Evolutionary conservation across 2,113 vertebrate genomes (phyloP), one percentile per base, ranked within the genome.

Genomic region (Pelvicachromis taeniatus): DNA sequence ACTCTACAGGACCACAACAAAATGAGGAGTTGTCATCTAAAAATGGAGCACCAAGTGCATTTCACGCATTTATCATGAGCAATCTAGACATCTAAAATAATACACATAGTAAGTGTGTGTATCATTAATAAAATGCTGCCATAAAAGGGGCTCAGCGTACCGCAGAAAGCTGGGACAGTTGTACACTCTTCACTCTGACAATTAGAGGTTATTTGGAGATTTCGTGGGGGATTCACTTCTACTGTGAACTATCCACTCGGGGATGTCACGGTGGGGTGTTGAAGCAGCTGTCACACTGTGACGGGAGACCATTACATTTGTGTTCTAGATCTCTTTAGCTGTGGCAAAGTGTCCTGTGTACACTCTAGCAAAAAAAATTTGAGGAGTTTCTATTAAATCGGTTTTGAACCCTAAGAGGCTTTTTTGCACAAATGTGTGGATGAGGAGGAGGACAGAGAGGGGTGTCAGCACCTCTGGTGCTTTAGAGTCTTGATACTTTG

Each of bases 401-500:
- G 63, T 68, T 68, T 68, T 68, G 63, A 68, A 68, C 63, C n/a
- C 63, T 38, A 70, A 70, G 38, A 70, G 38, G 38, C 38, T 95
- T 95, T 81, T 59, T 23, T 6, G 17, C 79, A 84, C 87, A 89
- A 91, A 88, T 56, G 70, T 81, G 89, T 45, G 88, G 89, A 88
- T 90, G 75, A 90, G 84, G 63, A 23, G 61, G 65, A 87, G 88
- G 78, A 89, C 88, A 90, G 85, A 90, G 80, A 86, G 31, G 31
- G 84, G 61, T 93, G 94, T 95, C 95, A 95, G 94, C 95, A 94
- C 73, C 91, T 94, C 78, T 80, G 65, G 23, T 77, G 81, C 92
- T 94, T 95, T 91, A 86, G 82, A 90, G 81, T 78, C 79, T 90
- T 85, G 54, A 81, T 56, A 78, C 86, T 91, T 92, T 88, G 65